Evolutionary conservation across 2,113 vertebrate species (phyloP), one percentile per base, ranked within the genome.

Genomic region (Rhegmatorhina hoffmannsi): DNA sequence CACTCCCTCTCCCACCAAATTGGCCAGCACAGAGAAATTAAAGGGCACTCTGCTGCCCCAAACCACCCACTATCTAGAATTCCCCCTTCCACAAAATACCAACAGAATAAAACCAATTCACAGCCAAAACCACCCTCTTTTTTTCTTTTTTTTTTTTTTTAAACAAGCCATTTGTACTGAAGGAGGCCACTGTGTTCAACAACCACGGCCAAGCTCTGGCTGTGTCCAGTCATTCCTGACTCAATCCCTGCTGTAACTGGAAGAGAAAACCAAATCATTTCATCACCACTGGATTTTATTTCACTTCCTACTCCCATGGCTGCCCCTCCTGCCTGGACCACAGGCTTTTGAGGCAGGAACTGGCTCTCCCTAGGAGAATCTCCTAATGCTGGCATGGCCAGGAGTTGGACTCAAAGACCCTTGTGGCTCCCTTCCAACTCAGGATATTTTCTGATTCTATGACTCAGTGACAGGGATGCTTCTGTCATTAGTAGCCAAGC

Each of bases 161-260:
- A 23, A 69, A 63, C 16, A 19, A 47, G 8, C 10, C 2, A 2
- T 25, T 46, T 58, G 10, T 36, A 33, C 26, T 33, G 53, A 76
- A 76, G 49, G 44, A 80, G 15, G 8, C 17, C 3, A 40, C 23
- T 24, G 4, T 36, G 46, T 19, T 46, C 49, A 64, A 49, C 0
- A 3, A 28, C 26, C 3, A 0, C 8, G 34, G 62, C 62, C 66
- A 85, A 44, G 40, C 46, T 77, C 40, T 72, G 49, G 58, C 31
- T 6, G 2, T 6, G 5, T 31, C 53, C 36, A 38, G 55, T 52
- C 6, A 1, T n/a, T 74, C n/a, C 55, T 2, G 0, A 29, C 47
- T 90, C 53, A 38, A 26, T 64, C 44, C 49, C 7, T 72, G 9
- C 19, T 67, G 4, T 29, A 90, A 77, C 25, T 36, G 11, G 46